These are phyloP conservation scores for Ephestia elutella DNA, from an alignment of 1,140 invertebrate species.

Conservation along the genomic window DNA sequence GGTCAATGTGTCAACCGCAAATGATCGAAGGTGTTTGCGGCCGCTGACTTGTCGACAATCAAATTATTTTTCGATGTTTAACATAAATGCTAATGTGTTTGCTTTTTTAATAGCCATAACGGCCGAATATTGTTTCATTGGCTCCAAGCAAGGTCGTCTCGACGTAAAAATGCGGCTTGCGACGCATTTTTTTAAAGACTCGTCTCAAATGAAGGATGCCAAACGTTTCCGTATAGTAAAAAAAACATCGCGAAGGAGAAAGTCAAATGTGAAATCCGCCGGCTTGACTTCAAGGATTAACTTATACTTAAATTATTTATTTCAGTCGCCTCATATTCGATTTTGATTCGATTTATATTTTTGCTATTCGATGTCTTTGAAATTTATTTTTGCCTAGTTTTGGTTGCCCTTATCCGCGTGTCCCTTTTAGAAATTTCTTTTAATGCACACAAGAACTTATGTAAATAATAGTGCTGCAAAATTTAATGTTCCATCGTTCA, in stretches of 20 bases:
- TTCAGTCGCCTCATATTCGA: too few relatives aligned
- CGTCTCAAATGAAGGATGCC: background rate
- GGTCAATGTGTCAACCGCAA: background rate
- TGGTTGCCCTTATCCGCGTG: too few relatives aligned
- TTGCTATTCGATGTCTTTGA: too few relatives aligned
- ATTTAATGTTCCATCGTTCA: too few relatives aligned
- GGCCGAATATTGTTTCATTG: background rate
- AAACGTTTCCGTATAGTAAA: slow-evolving; percentile 9
- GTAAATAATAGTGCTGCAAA: too few relatives aligned
- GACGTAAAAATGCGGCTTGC: background rate
- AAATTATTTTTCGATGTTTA: too few relatives aligned
- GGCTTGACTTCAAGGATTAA: background rate
- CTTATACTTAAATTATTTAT: background rate
- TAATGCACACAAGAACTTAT: too few relatives aligned
- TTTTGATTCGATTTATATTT: too few relatives aligned
- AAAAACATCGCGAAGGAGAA: slow-evolving; percentile 19
- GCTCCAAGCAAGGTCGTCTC: background rate
- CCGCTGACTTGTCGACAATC: background rate
- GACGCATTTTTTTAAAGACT: background rate
- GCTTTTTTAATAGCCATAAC: background rate
- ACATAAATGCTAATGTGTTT: background rate
- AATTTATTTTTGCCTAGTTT: too few relatives aligned
- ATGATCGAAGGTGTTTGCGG: background rate
- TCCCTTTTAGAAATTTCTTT: too few relatives aligned
- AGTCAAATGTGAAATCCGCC: slow-evolving; percentile 29